Conservation (phyloP, 2,797 vertebrate species). For the Sylvia borin region DNA sequence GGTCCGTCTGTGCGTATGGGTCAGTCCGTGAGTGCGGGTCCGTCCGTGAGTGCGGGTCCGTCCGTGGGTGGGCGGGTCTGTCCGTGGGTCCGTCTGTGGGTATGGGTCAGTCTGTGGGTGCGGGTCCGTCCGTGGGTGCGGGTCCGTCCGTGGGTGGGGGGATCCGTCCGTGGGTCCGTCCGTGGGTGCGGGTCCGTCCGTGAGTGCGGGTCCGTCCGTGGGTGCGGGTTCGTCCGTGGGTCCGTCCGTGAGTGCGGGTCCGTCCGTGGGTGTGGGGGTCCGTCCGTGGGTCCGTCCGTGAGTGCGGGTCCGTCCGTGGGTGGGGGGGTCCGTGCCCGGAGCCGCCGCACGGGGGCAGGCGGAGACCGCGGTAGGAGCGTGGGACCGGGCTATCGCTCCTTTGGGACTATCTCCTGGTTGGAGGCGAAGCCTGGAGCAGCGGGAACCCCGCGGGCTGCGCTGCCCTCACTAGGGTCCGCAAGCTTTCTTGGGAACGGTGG, state of each 20-base stretch:
- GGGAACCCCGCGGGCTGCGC: neutral
- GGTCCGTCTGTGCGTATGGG: neutral
- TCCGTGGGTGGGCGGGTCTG: neutral
- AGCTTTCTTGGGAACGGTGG: no score
- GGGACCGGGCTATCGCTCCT: neutral
- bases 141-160: neutral
- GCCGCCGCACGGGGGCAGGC: neutral
- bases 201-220: no score
- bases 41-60: no score
- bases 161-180: neutral
- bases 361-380: neutral
- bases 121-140: neutral
- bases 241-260: neutral
- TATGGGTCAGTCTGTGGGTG: neutral
- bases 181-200: neutral
- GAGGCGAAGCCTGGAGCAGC: neutral
- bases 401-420: accelerated
- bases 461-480: neutral
- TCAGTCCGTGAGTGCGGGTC: neutral
- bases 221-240: no score
- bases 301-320: no score
- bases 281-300: no score
- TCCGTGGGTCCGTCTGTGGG: neutral
- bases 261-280: neutral
- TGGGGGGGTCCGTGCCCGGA: neutral